Conservation (phyloP, 2,888 invertebrate genomes). For the Callyntrura sp. region DNA sequence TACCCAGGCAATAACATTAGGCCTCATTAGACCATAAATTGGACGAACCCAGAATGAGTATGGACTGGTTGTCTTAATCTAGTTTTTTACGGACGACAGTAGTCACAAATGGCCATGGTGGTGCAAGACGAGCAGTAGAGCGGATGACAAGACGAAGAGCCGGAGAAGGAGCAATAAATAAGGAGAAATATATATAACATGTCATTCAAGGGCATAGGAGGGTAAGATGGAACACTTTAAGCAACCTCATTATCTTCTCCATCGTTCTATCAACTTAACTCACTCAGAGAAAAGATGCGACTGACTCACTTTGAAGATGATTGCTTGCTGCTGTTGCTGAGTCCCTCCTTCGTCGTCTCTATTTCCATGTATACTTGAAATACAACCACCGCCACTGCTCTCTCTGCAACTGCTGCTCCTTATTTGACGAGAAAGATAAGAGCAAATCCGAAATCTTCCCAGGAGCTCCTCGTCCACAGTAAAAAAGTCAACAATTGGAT, state of each 20-base stretch:
- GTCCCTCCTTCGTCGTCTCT: neutral
- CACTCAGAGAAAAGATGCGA: neutral
- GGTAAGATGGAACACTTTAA: slow-evolving; percentile 17
- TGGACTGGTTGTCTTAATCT: slow-evolving; percentile 62
- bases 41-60: slow-evolving; percentile 54
- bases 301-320: slow-evolving; percentile 61
- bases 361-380: too few relatives aligned
- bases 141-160: neutral
- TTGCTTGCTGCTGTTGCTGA: slow-evolving; percentile 53
- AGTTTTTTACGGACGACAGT: neutral
- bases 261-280: slow-evolving; percentile 3
- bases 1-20: slow-evolving; percentile 36
- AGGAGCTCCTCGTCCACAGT: slow-evolving; percentile 58
- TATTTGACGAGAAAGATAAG: neutral
- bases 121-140: too few relatives aligned
- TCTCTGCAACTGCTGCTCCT: neutral
- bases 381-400: neutral
- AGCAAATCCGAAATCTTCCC: slow-evolving; percentile 43
- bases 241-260: slow-evolving; percentile 52
- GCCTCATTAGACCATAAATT: slow-evolving; percentile 59
- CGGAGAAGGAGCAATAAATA: slow-evolving; percentile 14
- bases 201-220: slow-evolving; percentile 18
- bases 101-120: too few relatives aligned
- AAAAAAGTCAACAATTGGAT: slow-evolving; percentile 60
- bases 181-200: slow-evolving; percentile 10